These are phyloP conservation scores for Dendroctonus ponderosae DNA, from an alignment of 1,140 invertebrate species.

Conservation along the genomic window DNA sequence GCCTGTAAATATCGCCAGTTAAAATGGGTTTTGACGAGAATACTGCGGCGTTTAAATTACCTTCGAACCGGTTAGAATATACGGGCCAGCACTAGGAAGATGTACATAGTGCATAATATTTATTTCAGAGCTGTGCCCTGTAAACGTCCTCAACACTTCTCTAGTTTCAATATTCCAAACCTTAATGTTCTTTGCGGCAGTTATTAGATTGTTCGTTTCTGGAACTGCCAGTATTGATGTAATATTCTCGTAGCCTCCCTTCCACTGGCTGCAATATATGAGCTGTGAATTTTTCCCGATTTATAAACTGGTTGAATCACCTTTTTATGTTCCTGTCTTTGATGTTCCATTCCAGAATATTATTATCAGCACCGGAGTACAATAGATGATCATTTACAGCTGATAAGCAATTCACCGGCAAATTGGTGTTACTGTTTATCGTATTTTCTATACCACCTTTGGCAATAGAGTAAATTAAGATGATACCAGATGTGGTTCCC, in stretches of 20 bases:
- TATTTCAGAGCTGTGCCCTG: slow-evolving; percentile 66
- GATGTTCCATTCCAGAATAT: slow-evolving; percentile 56
- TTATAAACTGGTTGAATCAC: slow-evolving; percentile 26
- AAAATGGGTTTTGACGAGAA: background rate
- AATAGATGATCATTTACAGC: slow-evolving; percentile 47
- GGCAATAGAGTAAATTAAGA: slow-evolving; percentile 66
- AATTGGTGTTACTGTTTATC: slow-evolving; percentile 51
- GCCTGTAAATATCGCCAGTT: slow-evolving; percentile 40
- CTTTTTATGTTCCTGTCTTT: slow-evolving; percentile 38
- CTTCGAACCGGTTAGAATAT: slow-evolving; percentile 62
- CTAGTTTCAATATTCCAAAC: slow-evolving; percentile 63
- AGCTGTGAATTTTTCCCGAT: background rate
- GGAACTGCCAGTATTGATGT: slow-evolving; percentile 65
- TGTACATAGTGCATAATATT: slow-evolving; percentile 55
- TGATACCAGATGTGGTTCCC: slow-evolving; percentile 63
- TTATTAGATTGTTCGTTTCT: slow-evolving; percentile 61
- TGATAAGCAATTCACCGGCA: slow-evolving; percentile 51
- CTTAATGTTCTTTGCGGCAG: slow-evolving; percentile 65
- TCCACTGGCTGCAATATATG: slow-evolving; percentile 56
- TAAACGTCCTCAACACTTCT: slow-evolving; percentile 62
- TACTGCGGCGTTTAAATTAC: slow-evolving; percentile 25
- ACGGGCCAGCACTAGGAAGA: slow-evolving; percentile 50
- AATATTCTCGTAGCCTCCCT: slow-evolving; percentile 63
- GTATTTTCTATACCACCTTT: slow-evolving; percentile 59
- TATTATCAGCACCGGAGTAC: slow-evolving; percentile 55